These are phyloP conservation scores for Maccullochella peelii DNA, from an alignment of 2,113 vertebrate species.

Conservation along the genomic window DNA sequence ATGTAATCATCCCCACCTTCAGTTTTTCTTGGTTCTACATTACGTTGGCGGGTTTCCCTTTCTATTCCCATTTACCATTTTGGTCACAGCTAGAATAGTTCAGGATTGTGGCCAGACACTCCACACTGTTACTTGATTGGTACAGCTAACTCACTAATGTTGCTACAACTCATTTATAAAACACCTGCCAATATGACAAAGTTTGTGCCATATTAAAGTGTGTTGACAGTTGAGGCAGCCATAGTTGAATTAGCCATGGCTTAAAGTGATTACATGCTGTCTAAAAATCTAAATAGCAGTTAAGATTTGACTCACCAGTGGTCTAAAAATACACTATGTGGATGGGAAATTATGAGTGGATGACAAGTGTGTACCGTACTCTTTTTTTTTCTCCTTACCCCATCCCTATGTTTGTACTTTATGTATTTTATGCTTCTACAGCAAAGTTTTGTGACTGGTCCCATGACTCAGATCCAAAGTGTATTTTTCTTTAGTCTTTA, in stretches of 20 bases:
- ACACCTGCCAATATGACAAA: slow-evolving; percentile 10
- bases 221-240: slow-evolving; percentile 23
- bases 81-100: slow-evolving; percentile 21
- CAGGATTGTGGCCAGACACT: neutral
- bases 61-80: slow-evolving; percentile 17
- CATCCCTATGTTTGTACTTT: neutral
- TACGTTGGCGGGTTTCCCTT: slow-evolving; percentile 31
- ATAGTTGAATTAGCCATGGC: neutral
- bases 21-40: slow-evolving; percentile 27
- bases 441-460: neutral
- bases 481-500: slow-evolving; percentile 12
- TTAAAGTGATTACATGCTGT: slow-evolving; percentile 32
- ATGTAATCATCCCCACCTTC: slow-evolving; percentile 33
- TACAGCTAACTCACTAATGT: neutral
- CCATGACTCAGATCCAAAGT: slow-evolving; percentile 15
- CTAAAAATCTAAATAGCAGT: slow-evolving; percentile 39
- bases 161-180: slow-evolving; percentile 23
- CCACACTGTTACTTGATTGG: neutral
- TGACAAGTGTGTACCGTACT: slow-evolving; percentile 13
- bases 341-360: slow-evolving; percentile 45
- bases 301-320: slow-evolving; percentile 27
- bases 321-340: slow-evolving; percentile 44
- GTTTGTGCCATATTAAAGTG: slow-evolving; percentile 19
- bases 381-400: neutral
- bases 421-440: neutral